Evolutionary conservation across 2,113 vertebrate genomes (phyloP).

Genomic region (Manacus vitellinus): DNA sequence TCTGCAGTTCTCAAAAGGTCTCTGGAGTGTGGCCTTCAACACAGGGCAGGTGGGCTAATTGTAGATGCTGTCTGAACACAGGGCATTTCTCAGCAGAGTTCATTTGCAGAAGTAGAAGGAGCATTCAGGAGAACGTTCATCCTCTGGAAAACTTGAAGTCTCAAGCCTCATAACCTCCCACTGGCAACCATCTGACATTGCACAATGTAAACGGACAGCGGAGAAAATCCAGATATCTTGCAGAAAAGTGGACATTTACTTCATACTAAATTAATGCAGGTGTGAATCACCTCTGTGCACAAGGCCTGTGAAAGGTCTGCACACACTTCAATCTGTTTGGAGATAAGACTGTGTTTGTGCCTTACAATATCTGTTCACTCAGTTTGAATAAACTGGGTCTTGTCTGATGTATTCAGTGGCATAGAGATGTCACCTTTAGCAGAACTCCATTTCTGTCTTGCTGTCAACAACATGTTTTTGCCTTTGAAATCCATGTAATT

Average conservation of each 20-base stretch:
- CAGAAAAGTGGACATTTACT: neutral
- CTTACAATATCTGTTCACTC: neutral
- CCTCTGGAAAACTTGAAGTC: conserved; percentile 48
- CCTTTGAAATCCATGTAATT: neutral
- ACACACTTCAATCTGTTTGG: neutral
- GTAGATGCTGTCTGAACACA: neutral
- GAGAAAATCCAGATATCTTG: neutral
- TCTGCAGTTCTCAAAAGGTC: neutral
- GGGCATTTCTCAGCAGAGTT: neutral
- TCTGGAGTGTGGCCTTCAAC: neutral
- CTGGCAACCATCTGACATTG: neutral
- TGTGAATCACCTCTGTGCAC: neutral
- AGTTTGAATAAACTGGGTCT: neutral
- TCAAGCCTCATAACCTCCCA: neutral
- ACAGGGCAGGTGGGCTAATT: neutral
- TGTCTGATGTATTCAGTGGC: neutral
- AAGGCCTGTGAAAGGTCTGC: neutral
- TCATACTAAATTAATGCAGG: neutral
- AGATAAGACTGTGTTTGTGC: neutral
- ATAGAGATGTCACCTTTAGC: neutral
- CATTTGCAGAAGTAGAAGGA: neutral
- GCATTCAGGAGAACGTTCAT: neutral
- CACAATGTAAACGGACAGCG: neutral
- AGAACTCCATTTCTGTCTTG: neutral
- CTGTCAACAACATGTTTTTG: neutral